These are phyloP conservation scores for Pelodytes ibericus DNA, from an alignment of 2,797 vertebrate species.

Conservation along the genomic window DNA sequence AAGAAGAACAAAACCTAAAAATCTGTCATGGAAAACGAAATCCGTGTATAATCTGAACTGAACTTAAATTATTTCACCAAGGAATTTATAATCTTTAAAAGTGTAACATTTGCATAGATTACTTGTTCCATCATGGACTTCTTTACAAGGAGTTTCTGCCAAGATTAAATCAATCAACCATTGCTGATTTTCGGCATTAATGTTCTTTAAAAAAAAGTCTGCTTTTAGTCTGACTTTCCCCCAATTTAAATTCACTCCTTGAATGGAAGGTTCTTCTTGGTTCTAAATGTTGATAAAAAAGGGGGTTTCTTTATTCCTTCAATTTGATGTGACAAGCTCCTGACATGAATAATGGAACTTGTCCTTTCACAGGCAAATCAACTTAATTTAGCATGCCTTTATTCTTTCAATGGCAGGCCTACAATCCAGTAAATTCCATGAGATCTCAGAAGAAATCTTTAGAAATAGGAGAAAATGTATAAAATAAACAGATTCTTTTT, in stretches of 20 bases:
- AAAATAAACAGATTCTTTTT: constrained; percentile 92
- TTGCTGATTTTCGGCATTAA: constrained; percentile 83
- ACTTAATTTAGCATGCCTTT: constrained; percentile 99
- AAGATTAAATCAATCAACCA: constrained; percentile 83
- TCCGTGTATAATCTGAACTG: too few relatives aligned
- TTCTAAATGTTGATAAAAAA: constrained; percentile 98
- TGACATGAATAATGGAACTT: constrained; percentile 99
- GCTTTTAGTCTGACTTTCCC: constrained; percentile 97
- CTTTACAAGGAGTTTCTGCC: constrained; percentile 74
- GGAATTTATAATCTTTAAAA: constrained; percentile 65
- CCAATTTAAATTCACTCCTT: constrained; percentile 93
- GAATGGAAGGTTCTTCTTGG: constrained; percentile 93
- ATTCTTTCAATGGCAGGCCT: constrained; percentile 91
- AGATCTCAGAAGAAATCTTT: constrained; percentile 89
- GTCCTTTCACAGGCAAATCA: constrained; percentile 99
- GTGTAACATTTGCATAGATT: constrained; percentile 60
- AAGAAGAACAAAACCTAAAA: too few relatives aligned
- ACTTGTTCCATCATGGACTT: constrained; percentile 72
- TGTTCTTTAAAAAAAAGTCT: constrained; percentile 60
- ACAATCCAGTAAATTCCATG: constrained; percentile 95
- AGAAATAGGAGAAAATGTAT: constrained; percentile 83
- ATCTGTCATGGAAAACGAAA: too few relatives aligned
- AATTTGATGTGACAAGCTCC: constrained; percentile 99
- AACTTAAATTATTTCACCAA: not conserved
- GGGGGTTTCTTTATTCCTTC: constrained; percentile 98